Evolutionary conservation across 1,140 invertebrate species (phyloP), one percentile per base, ranked within the genome.

Genomic region (Neodiprion pinetum): DNA sequence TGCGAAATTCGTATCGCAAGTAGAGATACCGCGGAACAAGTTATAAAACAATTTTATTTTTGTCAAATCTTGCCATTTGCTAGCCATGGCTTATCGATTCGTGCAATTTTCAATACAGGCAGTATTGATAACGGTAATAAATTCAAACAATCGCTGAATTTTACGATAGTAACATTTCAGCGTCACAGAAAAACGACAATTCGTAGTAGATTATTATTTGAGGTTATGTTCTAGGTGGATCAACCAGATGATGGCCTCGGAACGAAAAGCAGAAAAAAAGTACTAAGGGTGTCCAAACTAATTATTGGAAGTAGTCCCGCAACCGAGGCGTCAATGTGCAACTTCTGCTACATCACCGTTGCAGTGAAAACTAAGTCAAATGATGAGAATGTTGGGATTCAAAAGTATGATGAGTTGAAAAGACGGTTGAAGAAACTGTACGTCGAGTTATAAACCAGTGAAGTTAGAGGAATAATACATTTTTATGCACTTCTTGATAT

Each of bases 1-100:
- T 70, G 75, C 61, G 67, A 75, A 14, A 21, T 75, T 10, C 17
- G 65, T 75, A 72, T 72, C 48, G 23, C 47, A 72, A 69, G 9
- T 78, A 70, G 48, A 71, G 14, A 40, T 50, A 49, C 48, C n/a
- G n/a, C 48, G 70, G 14, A 7, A 50, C 9, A 47, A 40, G n/a
- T 17, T 71, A 50, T 71, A 47, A 14, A 71, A 7, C 12, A 49
- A 71, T 48, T 48, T 71, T 7, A 47, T 71, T 47, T 40, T 71
- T 5, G 48, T 40, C 47, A 17, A 71, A 48, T 71, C n/a, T 17
- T 14, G 5, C 9, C 0, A 3, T 5, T 40, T 40, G 28, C 28
- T 1, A 40, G 28, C 28, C 28, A 40, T 40, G 28, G 1, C 28
- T 40, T 40, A 40, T 40, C 28, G 28, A 40, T 40, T 5, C 5